Base-by-base conservation (phyloP, 2,888 invertebrate genomes). In the Aphidoletes aphidimyza region DNA sequence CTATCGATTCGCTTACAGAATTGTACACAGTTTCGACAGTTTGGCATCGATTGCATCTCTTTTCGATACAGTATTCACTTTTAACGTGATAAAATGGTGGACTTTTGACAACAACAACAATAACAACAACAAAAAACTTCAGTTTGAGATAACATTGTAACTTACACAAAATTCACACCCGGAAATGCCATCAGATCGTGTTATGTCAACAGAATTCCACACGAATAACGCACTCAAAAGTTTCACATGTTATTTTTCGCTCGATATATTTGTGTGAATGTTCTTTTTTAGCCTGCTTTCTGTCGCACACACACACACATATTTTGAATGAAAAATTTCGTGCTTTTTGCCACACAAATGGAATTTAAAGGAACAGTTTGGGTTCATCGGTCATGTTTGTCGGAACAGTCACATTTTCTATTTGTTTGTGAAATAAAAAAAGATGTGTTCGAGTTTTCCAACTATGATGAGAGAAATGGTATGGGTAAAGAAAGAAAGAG, bases 201-300 rank as follows among this genome's bases (percentile, higher is more conserved):
- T 81, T 37, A 81, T 81, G 81, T 81, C 37, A 81, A 81, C 37
- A 37, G 69, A 69, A 54, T 11, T 69, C 30, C 69, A 69, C 69
- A 69, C 30, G 30, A 69, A 54, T 26, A 34, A 22, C 54, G 14
- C 34, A 30, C 30, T 22, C 11, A 22, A 81, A 36, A n/a, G 26
- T 78, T 81, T 81, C 81, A 81, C n/a, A 81, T 81, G 81, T 69
- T 69, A 37, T 81, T 81, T 81, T 81, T 69, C 69, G 69, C 30
- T 69, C 69, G 14, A 69, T 69, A 30, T 69, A 69, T 54, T 54
- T 54, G 22, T 69, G 11, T 69, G 34, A 14, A 69, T 69, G 3
- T n/a, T 47, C 8, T 47, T 19, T 47, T 6, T 6, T 17, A n/a
- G n/a, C 22, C 54, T 54, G 0, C 14, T 54, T 54, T 54, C 22